phyloP scores from a whole-genome alignment of 2,797 vertebrate species.

The Bovichtus variegatus region DNA sequence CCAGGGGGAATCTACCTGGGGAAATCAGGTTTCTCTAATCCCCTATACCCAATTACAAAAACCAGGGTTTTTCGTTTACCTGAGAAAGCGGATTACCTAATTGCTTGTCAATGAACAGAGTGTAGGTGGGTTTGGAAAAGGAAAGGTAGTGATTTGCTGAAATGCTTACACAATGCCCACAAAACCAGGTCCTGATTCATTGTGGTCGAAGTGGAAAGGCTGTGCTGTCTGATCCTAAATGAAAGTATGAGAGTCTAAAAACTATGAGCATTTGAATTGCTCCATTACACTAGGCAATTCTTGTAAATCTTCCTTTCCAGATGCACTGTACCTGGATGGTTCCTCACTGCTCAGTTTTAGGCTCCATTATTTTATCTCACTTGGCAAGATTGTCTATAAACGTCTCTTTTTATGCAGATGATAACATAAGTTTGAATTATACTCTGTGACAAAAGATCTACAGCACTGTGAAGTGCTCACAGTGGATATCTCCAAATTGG shows the following conservation, averaged over 20 bases:
- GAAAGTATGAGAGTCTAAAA: background rate
- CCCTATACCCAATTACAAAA: background rate
- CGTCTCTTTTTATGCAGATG: background rate
- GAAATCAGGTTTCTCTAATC: conserved; percentile 15
- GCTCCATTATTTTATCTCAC: background rate
- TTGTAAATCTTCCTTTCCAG: background rate
- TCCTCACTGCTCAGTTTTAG: background rate
- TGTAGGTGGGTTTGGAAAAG: background rate
- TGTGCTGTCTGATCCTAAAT: background rate
- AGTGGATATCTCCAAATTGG: background rate
- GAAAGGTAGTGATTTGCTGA: background rate
- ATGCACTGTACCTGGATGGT: background rate
- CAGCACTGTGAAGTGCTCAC: background rate
- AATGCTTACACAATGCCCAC: background rate
- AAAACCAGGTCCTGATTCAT: background rate
- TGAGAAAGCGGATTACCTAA: background rate
- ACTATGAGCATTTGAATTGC: background rate
- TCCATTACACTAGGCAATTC: background rate
- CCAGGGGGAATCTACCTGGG: background rate
- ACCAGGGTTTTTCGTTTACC: conserved; percentile 1
- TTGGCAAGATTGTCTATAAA: background rate
- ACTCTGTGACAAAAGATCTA: background rate
- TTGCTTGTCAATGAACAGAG: background rate
- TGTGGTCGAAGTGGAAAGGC: background rate
- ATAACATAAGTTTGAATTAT: background rate